Conservation (phyloP, 1,140 invertebrate species). For the Cepaea nemoralis region DNA sequence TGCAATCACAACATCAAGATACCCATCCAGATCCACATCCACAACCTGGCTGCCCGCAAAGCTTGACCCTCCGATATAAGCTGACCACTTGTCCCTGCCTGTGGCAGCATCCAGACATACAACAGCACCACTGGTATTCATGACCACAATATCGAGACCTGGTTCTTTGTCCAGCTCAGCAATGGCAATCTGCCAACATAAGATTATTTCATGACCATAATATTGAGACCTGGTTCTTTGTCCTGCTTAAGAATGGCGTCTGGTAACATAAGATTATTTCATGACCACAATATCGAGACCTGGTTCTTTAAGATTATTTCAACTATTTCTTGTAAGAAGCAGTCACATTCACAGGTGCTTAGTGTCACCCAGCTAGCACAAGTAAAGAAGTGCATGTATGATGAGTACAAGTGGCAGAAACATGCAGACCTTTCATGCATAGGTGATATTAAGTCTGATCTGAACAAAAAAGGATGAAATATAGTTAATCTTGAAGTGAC, state of each 20-base stretch:
- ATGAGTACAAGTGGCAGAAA: no score
- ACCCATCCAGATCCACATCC: slow-evolving; percentile 60
- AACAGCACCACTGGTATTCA: slow-evolving; percentile 65
- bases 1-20: slow-evolving; percentile 61
- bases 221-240: slow-evolving; percentile 56
- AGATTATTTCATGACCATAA: slow-evolving; percentile 65
- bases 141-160: slow-evolving; percentile 58
- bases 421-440: no score
- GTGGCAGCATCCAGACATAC: slow-evolving; percentile 53
- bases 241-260: slow-evolving; percentile 61
- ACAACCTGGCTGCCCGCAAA: slow-evolving; percentile 61
- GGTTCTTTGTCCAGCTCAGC: slow-evolving; percentile 60
- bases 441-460: no score
- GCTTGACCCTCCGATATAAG: slow-evolving; percentile 54
- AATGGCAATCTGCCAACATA: slow-evolving; percentile 60
- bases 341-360: no score
- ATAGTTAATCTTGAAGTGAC: no score
- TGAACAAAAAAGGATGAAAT: no score
- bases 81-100: slow-evolving; percentile 58
- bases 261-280: no score
- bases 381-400: no score
- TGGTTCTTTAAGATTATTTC: slow-evolving; percentile 60
- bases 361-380: no score
- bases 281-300: slow-evolving; percentile 60
- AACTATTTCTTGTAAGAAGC: no score